These are phyloP conservation scores for Temnothorax nylanderi DNA, from an alignment of 1,140 invertebrate genomes.

Conservation along the genomic window DNA sequence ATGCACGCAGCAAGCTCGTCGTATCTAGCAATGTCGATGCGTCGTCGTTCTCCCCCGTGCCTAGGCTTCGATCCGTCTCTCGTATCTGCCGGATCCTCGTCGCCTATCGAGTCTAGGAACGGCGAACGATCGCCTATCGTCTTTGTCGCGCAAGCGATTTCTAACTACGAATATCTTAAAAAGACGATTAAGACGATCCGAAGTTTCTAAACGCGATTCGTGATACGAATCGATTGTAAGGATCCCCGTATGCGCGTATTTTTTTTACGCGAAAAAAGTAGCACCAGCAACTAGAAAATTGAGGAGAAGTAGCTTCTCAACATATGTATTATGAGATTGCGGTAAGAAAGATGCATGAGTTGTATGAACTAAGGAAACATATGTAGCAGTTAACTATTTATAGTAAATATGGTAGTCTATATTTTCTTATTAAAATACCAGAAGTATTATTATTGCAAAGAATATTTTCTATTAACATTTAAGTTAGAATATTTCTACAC, in stretches of 20 bases:
- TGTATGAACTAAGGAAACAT: background rate
- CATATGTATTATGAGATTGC: background rate
- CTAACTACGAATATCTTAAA: background rate
- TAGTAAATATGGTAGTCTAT: background rate
- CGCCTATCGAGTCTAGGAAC: conserved; percentile 1
- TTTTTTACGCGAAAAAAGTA: background rate
- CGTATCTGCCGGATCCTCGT: conserved; percentile 52
- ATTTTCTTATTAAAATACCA: background rate
- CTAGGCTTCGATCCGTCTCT: conserved; percentile 58
- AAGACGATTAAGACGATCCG: background rate
- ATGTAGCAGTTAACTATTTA: background rate
- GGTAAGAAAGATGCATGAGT: background rate
- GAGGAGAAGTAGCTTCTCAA: background rate
- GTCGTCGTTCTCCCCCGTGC: conserved; percentile 37
- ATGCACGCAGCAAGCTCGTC: conserved; percentile 53
- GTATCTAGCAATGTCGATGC: conserved; percentile 63
- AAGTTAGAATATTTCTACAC: background rate
- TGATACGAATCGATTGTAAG: background rate
- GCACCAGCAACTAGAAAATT: background rate
- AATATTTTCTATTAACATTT: background rate
- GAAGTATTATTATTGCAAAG: background rate
- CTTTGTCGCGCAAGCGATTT: conserved; percentile 27
- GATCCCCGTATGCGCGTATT: background rate
- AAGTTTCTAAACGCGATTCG: background rate
- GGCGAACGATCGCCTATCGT: conserved; percentile 5